Conservation (phyloP, 2,888 invertebrate genomes). For the Lasiommata megera region DNA sequence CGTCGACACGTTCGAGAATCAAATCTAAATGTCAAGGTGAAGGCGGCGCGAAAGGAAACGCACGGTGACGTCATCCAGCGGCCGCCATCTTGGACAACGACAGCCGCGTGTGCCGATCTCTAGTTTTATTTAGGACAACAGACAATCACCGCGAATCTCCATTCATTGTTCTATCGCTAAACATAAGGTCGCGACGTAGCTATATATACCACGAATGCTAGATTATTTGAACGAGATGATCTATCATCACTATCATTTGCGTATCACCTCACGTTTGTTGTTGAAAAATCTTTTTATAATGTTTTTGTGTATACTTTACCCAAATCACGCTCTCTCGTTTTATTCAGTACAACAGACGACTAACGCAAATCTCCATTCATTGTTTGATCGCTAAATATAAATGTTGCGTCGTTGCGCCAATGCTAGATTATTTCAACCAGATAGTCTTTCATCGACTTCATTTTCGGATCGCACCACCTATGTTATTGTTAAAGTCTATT, state of each 20-base stretch:
- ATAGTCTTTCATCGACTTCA: background rate
- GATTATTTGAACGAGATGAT: background rate
- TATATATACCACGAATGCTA: constrained; percentile 3
- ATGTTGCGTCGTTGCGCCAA: constrained; percentile 9
- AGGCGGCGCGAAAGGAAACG: constrained; percentile 73
- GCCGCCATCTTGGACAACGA: constrained; percentile 55
- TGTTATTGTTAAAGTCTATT: no score
- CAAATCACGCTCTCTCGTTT: constrained; percentile 44
- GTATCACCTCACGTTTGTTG: no score
- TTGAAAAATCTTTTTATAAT: no score
- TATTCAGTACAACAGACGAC: constrained; percentile 51
- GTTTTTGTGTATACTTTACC: no score
- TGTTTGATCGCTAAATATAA: constrained; percentile 33
- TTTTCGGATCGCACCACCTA: no score
- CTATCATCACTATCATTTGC: background rate
- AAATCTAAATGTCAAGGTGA: constrained; percentile 75
- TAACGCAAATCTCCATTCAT: constrained; percentile 37
- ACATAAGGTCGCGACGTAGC: constrained; percentile 26
- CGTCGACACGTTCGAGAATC: constrained; percentile 66
- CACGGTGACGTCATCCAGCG: constrained; percentile 68
- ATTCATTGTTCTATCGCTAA: constrained; percentile 32
- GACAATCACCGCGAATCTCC: constrained; percentile 42
- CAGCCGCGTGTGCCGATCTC: constrained; percentile 43
- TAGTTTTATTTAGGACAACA: constrained; percentile 50
- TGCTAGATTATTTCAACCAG: background rate